A percentile compares a stretch with the other conserved stretches of the same genome.
Conservation (phyloP, 1,140 invertebrate genomes). For the Drosophila lacteicornis region DNA sequence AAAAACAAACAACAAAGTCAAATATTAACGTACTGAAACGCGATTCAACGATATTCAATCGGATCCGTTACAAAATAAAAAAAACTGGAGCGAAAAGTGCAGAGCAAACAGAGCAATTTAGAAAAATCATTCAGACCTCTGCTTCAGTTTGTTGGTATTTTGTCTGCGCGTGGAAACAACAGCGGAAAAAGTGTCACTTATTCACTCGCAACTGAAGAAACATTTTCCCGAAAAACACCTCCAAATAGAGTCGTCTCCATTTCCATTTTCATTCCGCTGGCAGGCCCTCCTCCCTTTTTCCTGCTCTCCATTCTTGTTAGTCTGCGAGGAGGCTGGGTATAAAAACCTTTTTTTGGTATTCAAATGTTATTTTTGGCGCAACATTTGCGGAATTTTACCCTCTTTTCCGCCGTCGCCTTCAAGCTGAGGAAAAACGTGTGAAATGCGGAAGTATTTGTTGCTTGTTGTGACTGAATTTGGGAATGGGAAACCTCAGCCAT, state of each 20-base stretch:
- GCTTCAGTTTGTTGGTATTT: conserved; percentile 32
- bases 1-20: conserved; percentile 80
- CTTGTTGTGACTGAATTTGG: conserved; percentile 42
- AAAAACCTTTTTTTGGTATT: conserved; percentile 75
- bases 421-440: conserved; percentile 50
- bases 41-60: conserved; percentile 55
- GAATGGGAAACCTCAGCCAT: conserved; percentile 40
- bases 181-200: conserved; percentile 68
- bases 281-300: conserved; percentile 1
- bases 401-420: conserved; percentile 3
- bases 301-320: conserved; percentile 40
- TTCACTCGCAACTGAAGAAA: conserved; percentile 66
- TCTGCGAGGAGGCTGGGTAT: conserved; percentile 46
- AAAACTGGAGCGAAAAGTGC: conserved; percentile 21
- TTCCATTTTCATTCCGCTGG: conserved; percentile 35
- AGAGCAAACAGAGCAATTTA: conserved; percentile 63
- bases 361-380: conserved; percentile 77
- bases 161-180: conserved; percentile 34
- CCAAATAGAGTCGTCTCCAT: conserved; percentile 64
- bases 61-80: conserved; percentile 26
- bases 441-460: conserved; percentile 75
- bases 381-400: conserved; percentile 61
- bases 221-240: conserved; percentile 34
- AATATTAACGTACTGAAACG: conserved; percentile 73
- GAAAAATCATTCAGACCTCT: conserved; percentile 59